Evolutionary conservation across 2,113 vertebrate genomes (phyloP).

Genomic region (Hassar affinis): DNA sequence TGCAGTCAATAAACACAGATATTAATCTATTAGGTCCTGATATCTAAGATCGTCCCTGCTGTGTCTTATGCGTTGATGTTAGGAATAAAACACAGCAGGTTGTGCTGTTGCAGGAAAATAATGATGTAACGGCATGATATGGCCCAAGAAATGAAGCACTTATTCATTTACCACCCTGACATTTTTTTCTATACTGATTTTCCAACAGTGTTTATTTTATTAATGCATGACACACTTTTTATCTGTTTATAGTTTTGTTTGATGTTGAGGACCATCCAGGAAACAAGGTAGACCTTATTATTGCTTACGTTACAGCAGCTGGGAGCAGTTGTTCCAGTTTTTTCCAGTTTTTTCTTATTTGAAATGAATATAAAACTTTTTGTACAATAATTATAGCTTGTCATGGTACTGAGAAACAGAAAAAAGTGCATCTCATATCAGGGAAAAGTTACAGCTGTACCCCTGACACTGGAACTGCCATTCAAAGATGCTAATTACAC

Average conservation of each 20-base stretch:
- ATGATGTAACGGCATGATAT: not conserved
- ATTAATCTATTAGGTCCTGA: not conserved
- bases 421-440: not conserved
- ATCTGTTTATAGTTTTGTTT: not conserved
- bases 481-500: not conserved
- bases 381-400: not conserved
- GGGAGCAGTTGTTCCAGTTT: too few relatives aligned
- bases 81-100: not conserved
- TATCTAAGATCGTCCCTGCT: not conserved
- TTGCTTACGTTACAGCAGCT: not conserved
- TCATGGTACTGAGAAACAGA: not conserved
- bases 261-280: not conserved
- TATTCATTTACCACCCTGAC: not conserved
- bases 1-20: conserved; percentile 16
- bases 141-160: too few relatives aligned
- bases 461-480: not conserved
- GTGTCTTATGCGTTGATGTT: not conserved
- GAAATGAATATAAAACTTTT: too few relatives aligned
- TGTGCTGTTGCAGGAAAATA: not conserved
- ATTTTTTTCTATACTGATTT: not conserved
- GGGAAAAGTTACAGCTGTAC: not conserved
- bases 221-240: not conserved
- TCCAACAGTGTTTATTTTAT: not conserved
- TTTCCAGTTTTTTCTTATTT: not conserved
- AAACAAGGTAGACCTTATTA: not conserved